Base-by-base conservation (phyloP, 2,888 invertebrate species). In the Allolobophora icterica region DNA sequence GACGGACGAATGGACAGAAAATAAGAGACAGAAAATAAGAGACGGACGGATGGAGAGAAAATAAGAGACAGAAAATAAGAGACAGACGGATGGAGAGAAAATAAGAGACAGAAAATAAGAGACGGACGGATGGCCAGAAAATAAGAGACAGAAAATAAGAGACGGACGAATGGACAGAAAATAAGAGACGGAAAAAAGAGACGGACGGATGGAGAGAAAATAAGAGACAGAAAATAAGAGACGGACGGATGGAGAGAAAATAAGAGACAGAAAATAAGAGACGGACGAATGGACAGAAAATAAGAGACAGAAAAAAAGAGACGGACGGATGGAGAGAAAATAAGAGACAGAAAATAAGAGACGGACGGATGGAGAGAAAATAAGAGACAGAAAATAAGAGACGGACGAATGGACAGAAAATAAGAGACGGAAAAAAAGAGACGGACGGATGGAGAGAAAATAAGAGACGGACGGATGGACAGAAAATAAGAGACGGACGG, bases 341-440 rank as follows among this genome's bases (percentile, higher is more conserved):
- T n/a, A n/a, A n/a, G n/a, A n/a, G n/a, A n/a, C n/a, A n/a, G n/a
- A n/a, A n/a, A n/a, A n/a, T 94, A 95, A 95, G 93, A 94, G 95
- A 84, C n/a, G 33, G 24, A 84, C 38, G 38, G 38, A 38, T 8
- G 38, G 38, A 38, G 4, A 38, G 71, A 2, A n/a, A n/a, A n/a
- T n/a, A n/a, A n/a, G n/a, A n/a, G n/a, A n/a, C n/a, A n/a, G n/a
- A n/a, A n/a, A n/a, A n/a, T n/a, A n/a, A n/a, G n/a, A n/a, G n/a
- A 95, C 38, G 95, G 95, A 94, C 95, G 95, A 95, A 95, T 95
- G 95, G 92, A 95, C 95, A 21, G 95, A 95, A n/a, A n/a, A n/a
- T n/a, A n/a, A n/a, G n/a, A n/a, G n/a, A n/a, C 92, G 95, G 95
- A 91, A 95, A 95, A 91, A n/a, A n/a, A n/a, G n/a, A n/a, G n/a